phyloP scores from a whole-genome alignment of 1,140 invertebrate genomes.

The Trinorchestia longiramus region DNA sequence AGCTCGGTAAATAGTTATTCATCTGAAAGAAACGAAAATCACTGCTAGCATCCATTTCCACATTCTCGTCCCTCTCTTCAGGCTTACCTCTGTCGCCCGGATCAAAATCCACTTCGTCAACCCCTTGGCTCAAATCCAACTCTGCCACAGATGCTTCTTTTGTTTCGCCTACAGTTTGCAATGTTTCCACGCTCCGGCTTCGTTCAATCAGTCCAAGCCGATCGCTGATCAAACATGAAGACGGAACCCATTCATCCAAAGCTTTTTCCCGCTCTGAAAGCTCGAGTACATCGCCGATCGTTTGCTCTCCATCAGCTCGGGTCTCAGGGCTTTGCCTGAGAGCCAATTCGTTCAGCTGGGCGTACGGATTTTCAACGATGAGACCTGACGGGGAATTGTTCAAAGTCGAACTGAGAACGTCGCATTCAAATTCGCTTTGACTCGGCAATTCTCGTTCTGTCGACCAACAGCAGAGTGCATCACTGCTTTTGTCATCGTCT shows the following conservation, averaged over 20 bases:
- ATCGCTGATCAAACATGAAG: conserved; percentile 59
- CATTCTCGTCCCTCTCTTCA: not conserved
- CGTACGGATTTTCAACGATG: conserved; percentile 29
- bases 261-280: conserved; percentile 58
- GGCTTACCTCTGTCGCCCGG: not conserved
- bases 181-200: conserved; percentile 35
- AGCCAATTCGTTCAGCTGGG: conserved; percentile 1
- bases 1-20: not conserved
- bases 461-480: conserved; percentile 4
- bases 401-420: not conserved
- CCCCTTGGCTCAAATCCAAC: not conserved
- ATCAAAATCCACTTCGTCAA: not conserved
- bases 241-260: conserved; percentile 63
- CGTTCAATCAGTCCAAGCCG: conserved; percentile 14
- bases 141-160: not conserved
- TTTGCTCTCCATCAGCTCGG: conserved; percentile 31
- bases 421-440: not conserved
- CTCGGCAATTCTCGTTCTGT: conserved; percentile 1
- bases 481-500: not conserved
- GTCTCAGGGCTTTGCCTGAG: not conserved
- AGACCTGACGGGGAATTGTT: not conserved
- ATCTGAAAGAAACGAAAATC: conserved; percentile 23
- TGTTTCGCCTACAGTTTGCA: conserved; percentile 41
- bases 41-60: conserved; percentile 15
- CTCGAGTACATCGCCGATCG: conserved; percentile 33